Evolutionary conservation across 2,797 vertebrate species (phyloP), one percentile per base, ranked within the genome.

Genomic region (Paedocypris micromegethes): DNA sequence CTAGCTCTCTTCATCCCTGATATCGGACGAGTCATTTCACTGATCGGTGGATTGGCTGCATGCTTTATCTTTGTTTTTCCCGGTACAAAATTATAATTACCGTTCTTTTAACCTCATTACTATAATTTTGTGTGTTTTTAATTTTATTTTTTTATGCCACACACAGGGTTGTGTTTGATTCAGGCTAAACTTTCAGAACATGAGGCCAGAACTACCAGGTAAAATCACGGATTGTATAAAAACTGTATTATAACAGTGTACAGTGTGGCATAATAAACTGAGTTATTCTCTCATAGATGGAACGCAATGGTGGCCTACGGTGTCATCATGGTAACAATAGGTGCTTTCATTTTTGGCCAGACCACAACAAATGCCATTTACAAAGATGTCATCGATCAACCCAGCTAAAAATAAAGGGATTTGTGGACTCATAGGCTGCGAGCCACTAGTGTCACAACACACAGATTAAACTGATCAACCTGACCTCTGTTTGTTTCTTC

Each of bases 21-120:
- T 70, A 98, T 98, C 0, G 96, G 96, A 44, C 92, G 93, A 44
- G 96, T 98, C 77, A 98, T 98, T 84, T 94, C 96, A 0, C 86
- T 98, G 74, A 93, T 98, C 0, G 96, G 96, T 52, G 96, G 96
- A 45, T 86, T 98, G 77, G 96, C 96, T 0, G 96, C 96, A 76
- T 96, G 95, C 84, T 98, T 98, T 80, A 98, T 98, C 79, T 97
- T 98, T 0, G 84, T 98, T 79, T 98, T 98, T 75, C 96, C 96
- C 86, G 96, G 90, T 91, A 78, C 1, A 0, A 2, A 23, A 48
- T 7, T 51, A 8, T 3, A 5, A 46, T 6, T 7, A 0, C 42
- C 9, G 40, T 37, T 6, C 3, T 42, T 9, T n/a, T 38, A 37
- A 7, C 5, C 9, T 59, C 9, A 23, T 23, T 23, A 23, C 23